phyloP scores from a whole-genome alignment of 2,113 vertebrate species.

The Herpetotheres cachinnans region DNA sequence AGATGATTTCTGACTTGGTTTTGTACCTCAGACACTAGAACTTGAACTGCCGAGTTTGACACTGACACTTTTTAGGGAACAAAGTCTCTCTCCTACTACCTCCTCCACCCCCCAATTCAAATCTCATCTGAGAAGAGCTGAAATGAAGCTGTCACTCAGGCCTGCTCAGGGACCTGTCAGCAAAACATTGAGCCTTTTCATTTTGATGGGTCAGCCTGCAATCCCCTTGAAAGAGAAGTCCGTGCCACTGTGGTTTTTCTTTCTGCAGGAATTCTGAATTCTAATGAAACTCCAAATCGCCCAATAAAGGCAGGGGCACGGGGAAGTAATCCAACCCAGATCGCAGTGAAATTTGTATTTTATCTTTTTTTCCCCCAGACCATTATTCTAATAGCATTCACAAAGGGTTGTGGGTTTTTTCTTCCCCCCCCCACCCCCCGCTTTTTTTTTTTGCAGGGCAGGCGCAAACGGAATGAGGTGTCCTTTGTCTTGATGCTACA shows the following conservation, averaged over 20 bases:
- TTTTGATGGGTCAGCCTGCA: conserved; percentile 85
- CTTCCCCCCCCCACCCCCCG: background rate
- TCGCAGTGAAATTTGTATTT: conserved; percentile 80
- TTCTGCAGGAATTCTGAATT: conserved; percentile 82
- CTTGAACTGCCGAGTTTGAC: conserved; percentile 80
- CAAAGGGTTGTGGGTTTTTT: conserved; percentile 46
- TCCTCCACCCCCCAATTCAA: conserved; percentile 70
- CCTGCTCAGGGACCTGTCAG: conserved; percentile 82
- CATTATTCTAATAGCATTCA: conserved; percentile 73
- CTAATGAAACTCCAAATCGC: conserved; percentile 85
- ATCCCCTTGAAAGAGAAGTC: conserved; percentile 83
- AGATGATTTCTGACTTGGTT: conserved; percentile 53
- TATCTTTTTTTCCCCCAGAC: conserved; percentile 34
- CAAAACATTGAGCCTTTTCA: conserved; percentile 84
- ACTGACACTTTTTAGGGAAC: conserved; percentile 87
- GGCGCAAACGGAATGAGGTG: conserved; percentile 61
- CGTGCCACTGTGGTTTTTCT: conserved; percentile 74
- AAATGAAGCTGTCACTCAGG: conserved; percentile 88
- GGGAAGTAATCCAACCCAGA: conserved; percentile 78
- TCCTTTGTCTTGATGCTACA: conserved; percentile 74
- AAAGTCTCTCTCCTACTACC: conserved; percentile 75
- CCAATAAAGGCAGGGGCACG: conserved; percentile 81
- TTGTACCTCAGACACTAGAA: conserved; percentile 76
- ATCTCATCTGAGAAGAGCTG: conserved; percentile 81
- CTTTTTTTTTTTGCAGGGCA: conserved; percentile 29